Conservation (phyloP, 2,797 vertebrate species). For the Denticeps clupeoides region DNA sequence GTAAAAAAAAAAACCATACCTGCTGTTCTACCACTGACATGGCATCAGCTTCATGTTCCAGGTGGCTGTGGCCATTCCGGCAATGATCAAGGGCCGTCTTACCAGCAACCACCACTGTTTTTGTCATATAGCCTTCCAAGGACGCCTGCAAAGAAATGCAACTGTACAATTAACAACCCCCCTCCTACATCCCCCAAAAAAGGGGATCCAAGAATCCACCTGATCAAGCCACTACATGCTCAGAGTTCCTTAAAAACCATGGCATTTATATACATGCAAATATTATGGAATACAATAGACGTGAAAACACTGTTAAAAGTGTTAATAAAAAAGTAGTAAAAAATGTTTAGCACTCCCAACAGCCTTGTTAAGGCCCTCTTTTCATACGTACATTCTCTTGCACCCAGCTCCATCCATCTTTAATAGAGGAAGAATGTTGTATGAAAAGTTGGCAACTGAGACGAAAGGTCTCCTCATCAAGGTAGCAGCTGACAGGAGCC, state of each 20-base stretch:
- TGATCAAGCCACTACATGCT: too few species aligned
- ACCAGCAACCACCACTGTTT: slow-evolving; percentile 54
- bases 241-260: slow-evolving; percentile 2
- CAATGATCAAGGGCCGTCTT: slow-evolving; percentile 15
- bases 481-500: not conserved
- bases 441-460: slow-evolving; percentile 44
- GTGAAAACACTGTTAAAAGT: too few species aligned
- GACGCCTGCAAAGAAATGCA: slow-evolving; percentile 38
- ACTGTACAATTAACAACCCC: not conserved
- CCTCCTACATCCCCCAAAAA: too few species aligned
- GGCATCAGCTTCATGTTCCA: not conserved
- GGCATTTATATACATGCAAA: not conserved
- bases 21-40: slow-evolving; percentile 4
- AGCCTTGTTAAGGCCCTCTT: too few species aligned
- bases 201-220: too few species aligned
- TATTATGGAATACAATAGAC: not conserved
- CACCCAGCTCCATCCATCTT: slow-evolving; percentile 58
- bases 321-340: too few species aligned
- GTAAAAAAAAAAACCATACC: slow-evolving; percentile 8
- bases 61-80: slow-evolving; percentile 11
- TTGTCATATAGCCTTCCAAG: slow-evolving; percentile 67
- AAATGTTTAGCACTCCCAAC: too few species aligned
- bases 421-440: slow-evolving; percentile 36
- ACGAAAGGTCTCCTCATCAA: slow-evolving; percentile 46
- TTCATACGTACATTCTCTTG: slow-evolving; percentile 34